Base-by-base conservation (phyloP, 2,113 vertebrate genomes). In the Ivindomyrus marchei region DNA sequence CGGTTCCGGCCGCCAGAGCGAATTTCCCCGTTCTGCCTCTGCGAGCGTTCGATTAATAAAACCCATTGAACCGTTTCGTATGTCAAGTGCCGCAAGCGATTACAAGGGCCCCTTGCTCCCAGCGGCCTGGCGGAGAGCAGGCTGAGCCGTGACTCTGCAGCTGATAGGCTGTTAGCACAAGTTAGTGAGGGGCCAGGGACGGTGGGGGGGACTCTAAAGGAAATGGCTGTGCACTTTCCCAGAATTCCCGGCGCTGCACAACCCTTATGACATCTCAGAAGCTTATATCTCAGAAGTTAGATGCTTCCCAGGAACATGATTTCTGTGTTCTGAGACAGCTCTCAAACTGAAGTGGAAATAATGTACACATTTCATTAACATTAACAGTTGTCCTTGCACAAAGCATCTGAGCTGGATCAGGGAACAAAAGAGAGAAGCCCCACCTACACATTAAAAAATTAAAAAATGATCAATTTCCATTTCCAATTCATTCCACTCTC, bases 1-100 rank as follows among this genome's bases (percentile, higher is more conserved):
- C 17, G 2, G 27, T 27, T 49, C 45, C 10, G 46, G 70, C 66
- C 13, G 27, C 46, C 62, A 31, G 11, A 52, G 66, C 9, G 31
- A 89, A 49, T 49, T 49, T 80, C 70, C 88, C 70, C 21, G 24
- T 39, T 80, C 46, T 19, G 27, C 15, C 27, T 19, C 15, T 6
- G 42, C 4, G 24, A 46, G 46, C 45, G 56, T 88, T 88, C 53
- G 88, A 80, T 80, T 89, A 89, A 89, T 80, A 89, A 47, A 74
- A 77, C 74, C 88, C 7, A 49, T 52, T 89, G 46, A 89, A 49
- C 88, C 47, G 31, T 49, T 80, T 74, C 88, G 39, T 70, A 70
- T 89, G 66, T 80, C 66, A 89, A 89, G 88, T 50, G 70, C 47
- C 62, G 45, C 88, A 53, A 46, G 62, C 53, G 70, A 89, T 80